A percentile compares a stretch with the other conserved stretches of the same genome.
phyloP scores from a whole-genome alignment of 2,888 invertebrate species.

The Leucophenga montana region DNA sequence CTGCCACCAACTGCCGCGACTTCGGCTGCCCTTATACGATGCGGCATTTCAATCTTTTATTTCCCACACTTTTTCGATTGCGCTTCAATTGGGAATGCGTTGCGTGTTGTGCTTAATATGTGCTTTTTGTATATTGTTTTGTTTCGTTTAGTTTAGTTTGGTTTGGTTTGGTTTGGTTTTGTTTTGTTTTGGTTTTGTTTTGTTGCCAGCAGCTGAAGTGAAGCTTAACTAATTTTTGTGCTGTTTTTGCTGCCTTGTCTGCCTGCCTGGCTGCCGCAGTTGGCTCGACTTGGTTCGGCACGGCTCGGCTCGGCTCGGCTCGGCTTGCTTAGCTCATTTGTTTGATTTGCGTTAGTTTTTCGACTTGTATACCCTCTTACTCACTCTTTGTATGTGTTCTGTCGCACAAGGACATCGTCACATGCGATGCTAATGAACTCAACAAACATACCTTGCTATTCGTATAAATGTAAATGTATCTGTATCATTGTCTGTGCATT shows the following conservation, averaged over 20 bases:
- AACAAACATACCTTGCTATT: slow-evolving; percentile 53
- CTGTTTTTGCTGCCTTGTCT: not conserved
- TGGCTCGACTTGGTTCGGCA: no score
- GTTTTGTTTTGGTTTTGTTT: no score
- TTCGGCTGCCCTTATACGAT: no score
- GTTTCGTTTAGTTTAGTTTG: no score
- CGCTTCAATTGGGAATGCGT: not conserved
- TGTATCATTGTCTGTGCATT: slow-evolving; percentile 32
- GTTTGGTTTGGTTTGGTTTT: no score
- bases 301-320: no score
- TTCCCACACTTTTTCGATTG: not conserved
- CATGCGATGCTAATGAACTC: slow-evolving; percentile 63
- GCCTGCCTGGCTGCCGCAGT: no score
- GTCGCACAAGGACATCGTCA: slow-evolving; percentile 47
- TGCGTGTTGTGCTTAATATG: not conserved
- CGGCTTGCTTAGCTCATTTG: no score
- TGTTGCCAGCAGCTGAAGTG: no score
- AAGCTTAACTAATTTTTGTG: no score
- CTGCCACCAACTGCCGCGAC: no score
- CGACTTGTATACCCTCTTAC: not conserved
- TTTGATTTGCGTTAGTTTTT: slow-evolving; percentile 14
- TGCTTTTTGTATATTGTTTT: not conserved
- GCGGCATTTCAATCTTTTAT: not conserved
- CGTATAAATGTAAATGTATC: slow-evolving; percentile 19
- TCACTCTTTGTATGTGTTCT: slow-evolving; percentile 1